These are phyloP conservation scores for Galagoides demidoff DNA, from an alignment of 2,797 vertebrate genomes.

Conservation along the genomic window DNA sequence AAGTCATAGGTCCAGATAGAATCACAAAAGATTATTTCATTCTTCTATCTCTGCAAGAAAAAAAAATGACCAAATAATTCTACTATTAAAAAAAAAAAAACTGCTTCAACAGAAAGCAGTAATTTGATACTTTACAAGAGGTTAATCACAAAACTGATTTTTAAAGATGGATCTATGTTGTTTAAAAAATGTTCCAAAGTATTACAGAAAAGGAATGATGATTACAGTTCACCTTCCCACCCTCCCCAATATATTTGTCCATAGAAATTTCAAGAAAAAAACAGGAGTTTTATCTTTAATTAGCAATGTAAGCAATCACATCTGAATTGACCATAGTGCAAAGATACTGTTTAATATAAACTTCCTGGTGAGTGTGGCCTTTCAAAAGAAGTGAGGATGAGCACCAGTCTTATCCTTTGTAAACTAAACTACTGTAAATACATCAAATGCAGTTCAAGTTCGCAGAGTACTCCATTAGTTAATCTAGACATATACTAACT, in stretches of 20 bases:
- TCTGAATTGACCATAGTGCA: not conserved
- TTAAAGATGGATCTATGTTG: not conserved
- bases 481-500: conserved; percentile 46
- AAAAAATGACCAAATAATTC: not conserved
- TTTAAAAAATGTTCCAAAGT: conserved; percentile 38
- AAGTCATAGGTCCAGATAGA: not conserved
- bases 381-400: conserved; percentile 45
- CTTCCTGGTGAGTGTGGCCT: conserved; percentile 1
- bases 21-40: conserved; percentile 35
- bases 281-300: not conserved
- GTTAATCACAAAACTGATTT: conserved; percentile 46
- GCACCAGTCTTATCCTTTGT: conserved; percentile 35
- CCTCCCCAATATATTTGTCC: not conserved
- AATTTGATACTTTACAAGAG: not conserved
- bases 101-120: not conserved
- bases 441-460: conserved; percentile 33
- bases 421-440: not conserved
- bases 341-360: conserved; percentile 45
- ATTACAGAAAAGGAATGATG: conserved; percentile 3
- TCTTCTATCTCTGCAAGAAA: conserved; percentile 24
- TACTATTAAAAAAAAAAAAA: conserved; percentile 53
- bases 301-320: conserved; percentile 28
- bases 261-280: conserved; percentile 33
- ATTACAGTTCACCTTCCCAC: not conserved
- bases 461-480: conserved; percentile 35